Percentiles rank a stretch among this genome's conserved stretches.
phyloP scores from a whole-genome alignment of 2,888 invertebrate species.

The Cheiracanthium punctorium region DNA sequence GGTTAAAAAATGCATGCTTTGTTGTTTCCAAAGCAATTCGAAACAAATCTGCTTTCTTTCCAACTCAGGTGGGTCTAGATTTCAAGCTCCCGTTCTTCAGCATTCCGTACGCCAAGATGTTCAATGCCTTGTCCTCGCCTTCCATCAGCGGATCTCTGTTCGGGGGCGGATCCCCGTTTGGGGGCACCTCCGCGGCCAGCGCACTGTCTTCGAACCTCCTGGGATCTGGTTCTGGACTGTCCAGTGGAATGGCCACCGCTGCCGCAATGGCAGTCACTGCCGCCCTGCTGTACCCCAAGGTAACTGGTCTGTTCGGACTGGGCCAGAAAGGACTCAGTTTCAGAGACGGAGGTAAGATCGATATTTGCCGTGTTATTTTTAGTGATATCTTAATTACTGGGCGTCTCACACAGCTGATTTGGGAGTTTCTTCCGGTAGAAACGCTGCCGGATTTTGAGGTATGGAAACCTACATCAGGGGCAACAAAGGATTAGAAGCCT shows the following conservation, averaged over 20 bases:
- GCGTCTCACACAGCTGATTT: too few relatives aligned
- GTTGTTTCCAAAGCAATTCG: too few relatives aligned
- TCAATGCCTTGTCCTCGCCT: slow-evolving; percentile 33
- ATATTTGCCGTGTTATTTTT: too few relatives aligned
- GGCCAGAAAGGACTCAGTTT: slow-evolving; percentile 41
- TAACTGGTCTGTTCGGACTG: slow-evolving; percentile 41
- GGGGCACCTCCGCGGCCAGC: neutral
- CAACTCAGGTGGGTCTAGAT: slow-evolving; percentile 51
- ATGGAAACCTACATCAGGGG: too few relatives aligned
- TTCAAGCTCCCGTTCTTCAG: slow-evolving; percentile 68
- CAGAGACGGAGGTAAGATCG: too few relatives aligned
- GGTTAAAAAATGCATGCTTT: too few relatives aligned
- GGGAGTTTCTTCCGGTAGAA: too few relatives aligned
- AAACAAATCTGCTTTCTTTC: neutral
- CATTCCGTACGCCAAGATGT: slow-evolving; percentile 55
- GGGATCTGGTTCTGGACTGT: slow-evolving; percentile 23
- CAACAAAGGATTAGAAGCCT: too few relatives aligned
- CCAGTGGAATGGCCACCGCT: slow-evolving; percentile 46
- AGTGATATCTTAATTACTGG: too few relatives aligned
- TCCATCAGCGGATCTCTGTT: slow-evolving; percentile 23
- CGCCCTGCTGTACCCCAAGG: slow-evolving; percentile 62
- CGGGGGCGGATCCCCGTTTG: neutral
- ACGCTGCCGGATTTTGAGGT: too few relatives aligned
- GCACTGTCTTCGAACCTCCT: slow-evolving; percentile 21
- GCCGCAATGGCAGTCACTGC: slow-evolving; percentile 64